These are phyloP conservation scores for Conchocele bisecta DNA, from an alignment of 2,888 invertebrate genomes.

Conservation along the genomic window DNA sequence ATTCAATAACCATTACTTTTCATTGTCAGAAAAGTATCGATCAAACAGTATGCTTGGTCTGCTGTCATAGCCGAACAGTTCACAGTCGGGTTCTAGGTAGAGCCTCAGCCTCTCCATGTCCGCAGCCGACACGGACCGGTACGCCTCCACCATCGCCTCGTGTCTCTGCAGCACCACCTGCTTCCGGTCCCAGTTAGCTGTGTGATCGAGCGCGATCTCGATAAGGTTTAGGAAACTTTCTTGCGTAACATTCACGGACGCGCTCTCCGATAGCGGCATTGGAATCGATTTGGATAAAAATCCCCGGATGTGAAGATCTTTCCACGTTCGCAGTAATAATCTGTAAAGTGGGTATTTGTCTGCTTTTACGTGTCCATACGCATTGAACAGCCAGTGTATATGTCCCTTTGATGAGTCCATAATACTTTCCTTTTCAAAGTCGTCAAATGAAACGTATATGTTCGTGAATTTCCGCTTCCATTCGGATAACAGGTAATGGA, in stretches of 20 bases:
- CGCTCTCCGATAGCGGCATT: not conserved
- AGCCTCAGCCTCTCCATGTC: not conserved
- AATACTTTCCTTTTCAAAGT: not conserved
- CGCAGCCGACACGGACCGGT: not conserved
- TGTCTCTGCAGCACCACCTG: not conserved
- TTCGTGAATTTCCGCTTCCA: not conserved
- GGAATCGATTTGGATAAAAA: not conserved
- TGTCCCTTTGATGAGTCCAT: conserved; percentile 2
- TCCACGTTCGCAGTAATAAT: conserved; percentile 1
- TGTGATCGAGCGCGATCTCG: not conserved
- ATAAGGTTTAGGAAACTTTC: not conserved
- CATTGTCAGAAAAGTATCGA: no score
- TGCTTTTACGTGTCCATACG: not conserved
- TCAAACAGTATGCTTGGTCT: not conserved
- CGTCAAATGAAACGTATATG: not conserved
- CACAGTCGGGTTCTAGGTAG: not conserved
- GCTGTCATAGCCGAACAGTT: not conserved
- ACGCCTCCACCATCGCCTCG: conserved; percentile 2
- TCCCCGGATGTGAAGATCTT: conserved; percentile 7
- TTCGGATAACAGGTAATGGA: not conserved
- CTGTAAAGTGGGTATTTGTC: not conserved
- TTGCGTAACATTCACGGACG: not conserved
- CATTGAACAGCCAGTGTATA: not conserved
- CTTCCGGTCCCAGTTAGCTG: not conserved
- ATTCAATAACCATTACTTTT: no score